phyloP scores from a whole-genome alignment of 2,797 vertebrate genomes.

The Poeciliopsis gracilis region DNA sequence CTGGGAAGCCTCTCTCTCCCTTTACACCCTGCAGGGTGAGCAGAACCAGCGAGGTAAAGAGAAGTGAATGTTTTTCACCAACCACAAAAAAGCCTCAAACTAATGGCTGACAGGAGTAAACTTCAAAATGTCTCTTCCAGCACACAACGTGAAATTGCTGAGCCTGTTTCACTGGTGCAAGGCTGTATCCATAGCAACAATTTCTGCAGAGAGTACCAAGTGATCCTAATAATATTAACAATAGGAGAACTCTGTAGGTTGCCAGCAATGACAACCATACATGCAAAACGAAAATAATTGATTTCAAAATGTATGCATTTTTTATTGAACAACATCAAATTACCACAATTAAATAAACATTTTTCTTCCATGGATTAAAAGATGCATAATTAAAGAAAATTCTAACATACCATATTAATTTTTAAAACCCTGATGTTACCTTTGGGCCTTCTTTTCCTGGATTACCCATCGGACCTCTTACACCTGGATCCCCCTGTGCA shows the following conservation, averaged over 20 bases:
- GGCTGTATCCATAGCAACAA: constrained; percentile 73
- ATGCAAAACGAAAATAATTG: constrained; percentile 29
- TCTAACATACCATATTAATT: background rate
- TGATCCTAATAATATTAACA: constrained; percentile 43
- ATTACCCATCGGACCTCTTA: constrained; percentile 90
- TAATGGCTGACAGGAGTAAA: constrained; percentile 51
- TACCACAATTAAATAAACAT: constrained; percentile 8
- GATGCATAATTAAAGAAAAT: constrained; percentile 15
- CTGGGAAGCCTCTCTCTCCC: constrained; percentile 95
- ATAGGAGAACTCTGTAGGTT: constrained; percentile 51
- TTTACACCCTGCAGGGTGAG: constrained; percentile 88
- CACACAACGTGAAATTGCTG: constrained; percentile 46
- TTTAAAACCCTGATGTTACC: constrained; percentile 67
- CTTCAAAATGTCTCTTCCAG: constrained; percentile 57
- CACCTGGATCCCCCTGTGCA: constrained; percentile 88
- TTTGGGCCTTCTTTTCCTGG: constrained; percentile 97
- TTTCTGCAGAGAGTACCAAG: constrained; percentile 42
- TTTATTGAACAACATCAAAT: constrained; percentile 28
- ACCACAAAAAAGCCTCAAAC: constrained; percentile 44
- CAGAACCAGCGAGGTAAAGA: constrained; percentile 34
- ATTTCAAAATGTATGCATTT: constrained; percentile 26
- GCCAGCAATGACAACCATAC: constrained; percentile 32
- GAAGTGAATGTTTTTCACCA: constrained; percentile 42
- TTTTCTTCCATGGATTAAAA: constrained; percentile 1
- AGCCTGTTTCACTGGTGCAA: constrained; percentile 40